Conservation (phyloP, 2,113 vertebrate species). For the Shinisaurus crocodilurus region DNA sequence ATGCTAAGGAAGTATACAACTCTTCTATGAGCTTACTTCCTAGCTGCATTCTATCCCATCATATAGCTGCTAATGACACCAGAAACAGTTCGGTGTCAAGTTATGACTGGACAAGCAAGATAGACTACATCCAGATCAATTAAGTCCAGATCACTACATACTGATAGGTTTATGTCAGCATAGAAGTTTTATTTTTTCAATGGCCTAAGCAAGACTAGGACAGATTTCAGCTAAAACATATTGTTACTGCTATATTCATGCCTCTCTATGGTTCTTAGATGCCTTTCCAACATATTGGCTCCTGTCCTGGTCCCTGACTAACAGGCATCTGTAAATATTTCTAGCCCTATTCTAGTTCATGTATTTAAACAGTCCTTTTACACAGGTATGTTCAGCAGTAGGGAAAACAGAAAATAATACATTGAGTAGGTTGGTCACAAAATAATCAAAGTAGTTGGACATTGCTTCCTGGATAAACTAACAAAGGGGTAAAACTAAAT, state of each 20-base stretch:
- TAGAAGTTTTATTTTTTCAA: not conserved
- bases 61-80: not conserved
- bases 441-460: not conserved
- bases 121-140: not conserved
- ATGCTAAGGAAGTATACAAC: not conserved
- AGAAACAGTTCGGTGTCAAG: not conserved
- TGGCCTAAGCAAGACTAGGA: not conserved
- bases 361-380: not conserved
- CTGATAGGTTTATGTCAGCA: not conserved
- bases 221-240: not conserved
- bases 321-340: slow-evolving; percentile 1
- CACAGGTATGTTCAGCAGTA: not conserved
- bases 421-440: slow-evolving; percentile 14
- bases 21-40: not conserved
- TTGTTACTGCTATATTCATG: not conserved
- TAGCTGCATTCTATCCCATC: not conserved
- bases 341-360: not conserved
- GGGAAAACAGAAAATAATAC: slow-evolving; percentile 16
- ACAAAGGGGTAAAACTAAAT: not conserved
- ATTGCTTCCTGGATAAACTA: not conserved
- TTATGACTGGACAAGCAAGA: not conserved
- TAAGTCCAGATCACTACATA: not conserved
- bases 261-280: not conserved
- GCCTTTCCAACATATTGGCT: not conserved
- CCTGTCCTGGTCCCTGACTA: not conserved